Percentiles rank a stretch among this genome's conserved stretches.
These are phyloP conservation scores for Colaptes auratus DNA, from an alignment of 2,113 vertebrate species.

Conservation along the genomic window DNA sequence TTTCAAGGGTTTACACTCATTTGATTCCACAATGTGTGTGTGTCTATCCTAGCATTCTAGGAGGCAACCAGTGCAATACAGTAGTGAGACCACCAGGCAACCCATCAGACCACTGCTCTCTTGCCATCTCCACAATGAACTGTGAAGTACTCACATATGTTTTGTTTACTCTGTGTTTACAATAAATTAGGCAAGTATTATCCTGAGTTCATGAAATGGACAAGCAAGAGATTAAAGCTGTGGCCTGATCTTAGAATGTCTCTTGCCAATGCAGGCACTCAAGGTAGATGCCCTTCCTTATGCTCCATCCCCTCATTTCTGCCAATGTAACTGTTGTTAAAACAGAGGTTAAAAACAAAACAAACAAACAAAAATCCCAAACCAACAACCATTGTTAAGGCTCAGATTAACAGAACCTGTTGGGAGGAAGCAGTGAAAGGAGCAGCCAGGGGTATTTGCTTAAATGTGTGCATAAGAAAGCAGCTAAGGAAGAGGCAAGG, in stretches of 20 bases:
- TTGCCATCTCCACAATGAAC: background rate
- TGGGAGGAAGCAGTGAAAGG: background rate
- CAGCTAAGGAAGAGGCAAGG: background rate
- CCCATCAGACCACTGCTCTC: background rate
- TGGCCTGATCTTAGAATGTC: background rate
- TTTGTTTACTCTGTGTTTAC: background rate
- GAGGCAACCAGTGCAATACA: background rate
- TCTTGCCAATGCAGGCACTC: background rate
- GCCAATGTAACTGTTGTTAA: background rate
- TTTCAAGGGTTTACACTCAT: background rate
- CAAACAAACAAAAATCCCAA: background rate
- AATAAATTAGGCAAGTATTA: background rate
- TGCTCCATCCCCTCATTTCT: background rate
- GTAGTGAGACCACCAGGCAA: background rate
- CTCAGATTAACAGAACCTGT: background rate
- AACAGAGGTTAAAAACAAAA: background rate
- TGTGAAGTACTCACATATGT: background rate
- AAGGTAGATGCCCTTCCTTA: background rate
- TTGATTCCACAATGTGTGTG: background rate
- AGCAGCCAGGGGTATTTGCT: background rate
- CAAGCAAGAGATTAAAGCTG: background rate
- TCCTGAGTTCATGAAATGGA: background rate
- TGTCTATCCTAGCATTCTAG: background rate
- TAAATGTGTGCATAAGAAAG: background rate
- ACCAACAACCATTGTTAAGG: background rate